These are phyloP conservation scores for Bubo blakistoni DNA, from an alignment of 2,113 vertebrate genomes.

Conservation along the genomic window DNA sequence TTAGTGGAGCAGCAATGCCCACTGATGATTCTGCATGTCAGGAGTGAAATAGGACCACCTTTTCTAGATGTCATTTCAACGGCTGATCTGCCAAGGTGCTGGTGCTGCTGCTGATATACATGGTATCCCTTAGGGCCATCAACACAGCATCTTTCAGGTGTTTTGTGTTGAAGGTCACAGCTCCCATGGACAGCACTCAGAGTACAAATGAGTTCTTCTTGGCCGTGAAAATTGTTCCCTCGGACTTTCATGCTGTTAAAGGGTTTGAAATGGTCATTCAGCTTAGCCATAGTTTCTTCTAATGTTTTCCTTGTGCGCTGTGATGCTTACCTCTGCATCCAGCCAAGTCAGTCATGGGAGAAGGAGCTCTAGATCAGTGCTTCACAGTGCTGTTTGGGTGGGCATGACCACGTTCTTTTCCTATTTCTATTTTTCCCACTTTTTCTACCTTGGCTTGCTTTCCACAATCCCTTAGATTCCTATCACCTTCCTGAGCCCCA, in stretches of 20 bases:
- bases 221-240: not conserved
- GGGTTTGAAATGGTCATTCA: not conserved
- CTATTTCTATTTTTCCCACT: not conserved
- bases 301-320: not conserved
- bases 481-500: not conserved
- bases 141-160: not conserved
- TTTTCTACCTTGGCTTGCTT: not conserved
- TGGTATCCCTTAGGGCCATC: not conserved
- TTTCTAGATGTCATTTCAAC: not conserved
- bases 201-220: not conserved
- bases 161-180: not conserved
- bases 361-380: not conserved
- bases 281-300: not conserved
- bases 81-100: not conserved
- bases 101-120: not conserved
- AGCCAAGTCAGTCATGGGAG: not conserved
- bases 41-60: not conserved
- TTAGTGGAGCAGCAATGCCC: not conserved
- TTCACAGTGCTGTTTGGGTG: not conserved
- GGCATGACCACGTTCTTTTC: not conserved
- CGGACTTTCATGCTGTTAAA: not conserved
- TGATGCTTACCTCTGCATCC: not conserved
- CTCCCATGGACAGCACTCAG: too few relatives aligned
- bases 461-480: not conserved
- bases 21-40: not conserved